Evolutionary conservation across 2,888 invertebrate species (phyloP).

Genomic region (Hirtodrosophila alboralis): DNA sequence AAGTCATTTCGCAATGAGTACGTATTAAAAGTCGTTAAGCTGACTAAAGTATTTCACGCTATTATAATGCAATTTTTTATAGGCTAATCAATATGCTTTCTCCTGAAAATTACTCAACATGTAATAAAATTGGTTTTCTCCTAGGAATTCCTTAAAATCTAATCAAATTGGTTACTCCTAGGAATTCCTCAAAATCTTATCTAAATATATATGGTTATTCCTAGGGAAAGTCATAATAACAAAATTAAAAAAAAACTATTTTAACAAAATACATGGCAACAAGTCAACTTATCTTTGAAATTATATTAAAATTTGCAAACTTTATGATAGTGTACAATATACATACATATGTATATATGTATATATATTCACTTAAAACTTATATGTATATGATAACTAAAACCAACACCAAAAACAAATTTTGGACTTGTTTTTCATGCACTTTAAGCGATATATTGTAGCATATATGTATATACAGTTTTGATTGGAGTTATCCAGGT

Average conservation of each 20-base stretch:
- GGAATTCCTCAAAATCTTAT: no score
- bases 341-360: not conserved
- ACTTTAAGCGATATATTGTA: slow-evolving; percentile 6
- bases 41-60: no score
- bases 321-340: not conserved
- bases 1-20: no score
- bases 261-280: not conserved
- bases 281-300: slow-evolving; percentile 1
- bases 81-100: no score
- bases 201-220: no score
- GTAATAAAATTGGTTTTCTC: no score
- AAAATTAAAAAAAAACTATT: not conserved
- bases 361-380: slow-evolving; percentile 4
- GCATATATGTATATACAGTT: slow-evolving; percentile 27
- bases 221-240: no score
- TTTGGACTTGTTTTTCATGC: slow-evolving; percentile 36
- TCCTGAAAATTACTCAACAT: no score
- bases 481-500: not conserved
- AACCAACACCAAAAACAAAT: slow-evolving; percentile 52
- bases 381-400: slow-evolving; percentile 16
- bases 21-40: no score
- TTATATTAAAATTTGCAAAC: not conserved
- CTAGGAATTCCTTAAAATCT: no score
- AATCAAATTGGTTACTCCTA: no score
- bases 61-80: no score